Conservation (phyloP, 2,113 vertebrate genomes). For the Bubalus kerabau region DNA sequence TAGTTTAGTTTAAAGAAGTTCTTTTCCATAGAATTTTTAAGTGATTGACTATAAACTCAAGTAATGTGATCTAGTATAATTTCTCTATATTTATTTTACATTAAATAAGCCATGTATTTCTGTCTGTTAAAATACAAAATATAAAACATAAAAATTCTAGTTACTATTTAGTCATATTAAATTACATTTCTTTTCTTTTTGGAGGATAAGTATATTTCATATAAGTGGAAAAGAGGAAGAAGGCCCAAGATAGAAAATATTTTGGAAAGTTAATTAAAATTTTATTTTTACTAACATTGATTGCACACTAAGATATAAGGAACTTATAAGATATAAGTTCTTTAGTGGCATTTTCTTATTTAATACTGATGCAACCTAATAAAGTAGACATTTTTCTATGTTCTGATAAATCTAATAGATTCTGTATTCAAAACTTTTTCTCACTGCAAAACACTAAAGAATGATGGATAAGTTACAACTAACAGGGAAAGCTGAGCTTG, state of each 20-base stretch:
- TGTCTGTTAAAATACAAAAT: background rate
- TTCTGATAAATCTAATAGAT: background rate
- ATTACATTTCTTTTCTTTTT: background rate
- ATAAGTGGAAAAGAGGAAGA: background rate
- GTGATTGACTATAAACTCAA: background rate
- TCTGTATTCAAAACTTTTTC: background rate
- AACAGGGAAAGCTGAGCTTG: background rate
- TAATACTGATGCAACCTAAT: background rate
- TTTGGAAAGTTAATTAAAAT: background rate
- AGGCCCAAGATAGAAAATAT: background rate
- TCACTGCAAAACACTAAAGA: background rate
- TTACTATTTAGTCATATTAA: background rate
- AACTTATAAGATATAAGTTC: background rate
- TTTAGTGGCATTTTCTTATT: background rate
- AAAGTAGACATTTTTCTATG: background rate
- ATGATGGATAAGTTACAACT: background rate
- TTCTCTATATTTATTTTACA: background rate
- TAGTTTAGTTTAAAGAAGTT: background rate
- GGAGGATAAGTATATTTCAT: background rate
- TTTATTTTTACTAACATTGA: background rate
- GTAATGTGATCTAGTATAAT: background rate
- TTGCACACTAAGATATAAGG: background rate
- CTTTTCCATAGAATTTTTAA: background rate
- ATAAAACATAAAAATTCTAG: background rate
- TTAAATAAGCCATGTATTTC: background rate